phyloP scores from a whole-genome alignment of 2,888 invertebrate genomes.

The Diaprepes abbreviatus region DNA sequence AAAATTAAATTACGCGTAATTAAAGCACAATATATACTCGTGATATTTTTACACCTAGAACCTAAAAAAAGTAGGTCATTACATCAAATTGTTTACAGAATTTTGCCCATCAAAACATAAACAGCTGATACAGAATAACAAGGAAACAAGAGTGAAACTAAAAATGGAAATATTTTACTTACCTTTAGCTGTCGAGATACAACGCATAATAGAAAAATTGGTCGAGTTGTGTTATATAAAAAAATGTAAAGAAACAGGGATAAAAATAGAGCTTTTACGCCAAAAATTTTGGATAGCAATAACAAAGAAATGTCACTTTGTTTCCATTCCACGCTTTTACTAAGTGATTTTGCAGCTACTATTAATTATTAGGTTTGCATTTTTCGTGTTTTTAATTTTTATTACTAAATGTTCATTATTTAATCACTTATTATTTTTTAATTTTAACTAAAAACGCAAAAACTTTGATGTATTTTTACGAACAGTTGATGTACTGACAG shows the following conservation, averaged over 20 bases:
- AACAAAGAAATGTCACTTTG: slow-evolving; percentile 57
- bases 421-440: neutral
- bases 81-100: neutral
- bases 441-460: slow-evolving; percentile 3
- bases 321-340: slow-evolving; percentile 37
- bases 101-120: slow-evolving; percentile 24
- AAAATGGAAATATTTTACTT: slow-evolving; percentile 26
- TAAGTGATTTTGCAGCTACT: slow-evolving; percentile 7
- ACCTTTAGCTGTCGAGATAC: slow-evolving; percentile 39
- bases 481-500: neutral
- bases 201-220: slow-evolving; percentile 23
- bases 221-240: slow-evolving; percentile 18
- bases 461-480: neutral
- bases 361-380: slow-evolving; percentile 13
- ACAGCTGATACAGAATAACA: slow-evolving; percentile 51
- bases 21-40: slow-evolving; percentile 1
- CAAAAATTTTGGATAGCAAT: slow-evolving; percentile 51
- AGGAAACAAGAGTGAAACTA: slow-evolving; percentile 23
- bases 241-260: slow-evolving; percentile 12
- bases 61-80: slow-evolving; percentile 6
- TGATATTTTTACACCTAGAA: slow-evolving; percentile 8
- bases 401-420: slow-evolving; percentile 11
- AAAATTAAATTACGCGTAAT: slow-evolving; percentile 6
- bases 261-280: slow-evolving; percentile 42
- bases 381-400: neutral